Base-by-base conservation (phyloP, 2,797 vertebrate genomes). In the Bucorvus abyssinicus region DNA sequence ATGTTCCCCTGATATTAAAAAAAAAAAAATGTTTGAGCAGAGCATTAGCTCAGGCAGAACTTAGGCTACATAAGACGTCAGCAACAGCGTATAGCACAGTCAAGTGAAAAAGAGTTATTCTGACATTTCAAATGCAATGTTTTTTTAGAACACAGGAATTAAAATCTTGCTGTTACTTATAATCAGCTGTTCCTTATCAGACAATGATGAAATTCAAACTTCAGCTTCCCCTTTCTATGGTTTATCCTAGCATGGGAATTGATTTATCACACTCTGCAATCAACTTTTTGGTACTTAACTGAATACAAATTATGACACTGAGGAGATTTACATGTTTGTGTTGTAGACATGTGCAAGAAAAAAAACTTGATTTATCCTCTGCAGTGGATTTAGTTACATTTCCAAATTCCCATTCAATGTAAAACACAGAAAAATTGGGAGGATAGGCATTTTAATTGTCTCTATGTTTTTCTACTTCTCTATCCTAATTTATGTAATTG, bases 241-340 rank as follows among this genome's bases (percentile, higher is more conserved):
- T 83, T 95, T 97, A 96, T 87, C 49, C 40, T 90, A 95, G 74
- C 80, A 94, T 75, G 93, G 88, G 95, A 95, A 93, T 89, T 87
- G 92, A 95, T 96, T 96, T 69, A 95, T 94, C 94, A 95, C 80
- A 91, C 67, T 70, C 29, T 71, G 63, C 82, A 95, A 93, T 91
- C 91, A 97, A 92, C 52, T 91, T 94, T 68, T 94, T 88, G 93
- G 57, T 92, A 92, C 92, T 94, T 95, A 89, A 94, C 83, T 96
- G 91, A 97, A 96, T 95, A 94, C 36, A 96, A 92, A 95, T 91
- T 93, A 89, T 3, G 1, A 87, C 88, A 89, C 32, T 44, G 56
- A 88, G 50, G 27, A 97, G 84, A 96, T 91, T 84, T 91, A 85
- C 32, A 20, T 82, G 68, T 91, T 89, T 91, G 36, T 94, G 74